Percentiles rank a stretch among this genome's conserved stretches.
phyloP scores from a whole-genome alignment of 1,140 invertebrate genomes.

The Ceratosolen fusciceps region DNA sequence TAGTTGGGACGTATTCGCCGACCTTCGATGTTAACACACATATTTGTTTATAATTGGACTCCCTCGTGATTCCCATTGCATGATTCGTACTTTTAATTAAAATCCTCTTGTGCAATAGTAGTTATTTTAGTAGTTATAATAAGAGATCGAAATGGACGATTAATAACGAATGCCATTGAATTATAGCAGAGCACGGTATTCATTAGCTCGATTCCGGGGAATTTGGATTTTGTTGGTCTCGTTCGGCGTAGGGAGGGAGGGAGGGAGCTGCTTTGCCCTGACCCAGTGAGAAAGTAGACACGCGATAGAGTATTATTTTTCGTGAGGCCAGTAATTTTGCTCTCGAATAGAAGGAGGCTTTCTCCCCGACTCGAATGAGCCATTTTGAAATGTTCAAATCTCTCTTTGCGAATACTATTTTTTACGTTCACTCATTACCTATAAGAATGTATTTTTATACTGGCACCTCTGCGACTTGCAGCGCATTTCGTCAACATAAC shows the following conservation, averaged over 20 bases:
- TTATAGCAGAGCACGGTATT: slow-evolving; percentile 26
- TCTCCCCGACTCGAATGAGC: too few relatives aligned
- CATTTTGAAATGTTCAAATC: too few relatives aligned
- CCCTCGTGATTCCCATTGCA: too few relatives aligned
- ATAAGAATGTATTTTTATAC: too few relatives aligned
- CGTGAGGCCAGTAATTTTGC: slow-evolving; percentile 31
- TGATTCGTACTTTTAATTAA: neutral
- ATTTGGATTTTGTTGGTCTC: slow-evolving; percentile 37
- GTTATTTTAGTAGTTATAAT: neutral
- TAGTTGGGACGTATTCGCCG: too few relatives aligned
- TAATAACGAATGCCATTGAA: slow-evolving; percentile 15
- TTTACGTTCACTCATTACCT: too few relatives aligned
- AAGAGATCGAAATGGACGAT: neutral
- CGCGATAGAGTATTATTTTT: slow-evolving; percentile 45
- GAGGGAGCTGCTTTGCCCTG: slow-evolving; percentile 40
- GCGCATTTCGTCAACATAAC: too few relatives aligned
- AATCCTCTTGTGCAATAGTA: neutral
- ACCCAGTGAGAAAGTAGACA: slow-evolving; percentile 28
- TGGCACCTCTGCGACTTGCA: too few relatives aligned
- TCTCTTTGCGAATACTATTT: too few relatives aligned
- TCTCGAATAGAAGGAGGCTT: slow-evolving; percentile 5
- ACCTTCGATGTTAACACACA: too few relatives aligned
- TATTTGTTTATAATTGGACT: too few relatives aligned
- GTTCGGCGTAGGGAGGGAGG: too few relatives aligned
- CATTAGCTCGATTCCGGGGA: slow-evolving; percentile 37